Conservation (phyloP, 2,888 invertebrate species). For the Parthenolecanium corni region DNA sequence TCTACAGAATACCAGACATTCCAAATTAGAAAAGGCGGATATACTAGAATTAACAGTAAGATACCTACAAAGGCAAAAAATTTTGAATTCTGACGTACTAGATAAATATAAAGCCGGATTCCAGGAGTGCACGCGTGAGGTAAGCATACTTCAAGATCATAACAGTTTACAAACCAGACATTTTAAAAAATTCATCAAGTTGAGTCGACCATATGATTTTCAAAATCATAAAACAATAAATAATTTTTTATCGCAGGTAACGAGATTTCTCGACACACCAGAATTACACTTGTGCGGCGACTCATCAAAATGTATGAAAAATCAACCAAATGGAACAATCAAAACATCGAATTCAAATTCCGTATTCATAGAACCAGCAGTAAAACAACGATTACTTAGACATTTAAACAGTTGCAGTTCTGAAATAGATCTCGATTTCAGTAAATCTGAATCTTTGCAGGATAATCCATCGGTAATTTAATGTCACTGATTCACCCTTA, state of each 20-base stretch:
- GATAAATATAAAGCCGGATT: constrained; percentile 56
- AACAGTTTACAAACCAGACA: too few relatives aligned
- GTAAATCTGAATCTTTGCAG: constrained; percentile 33
- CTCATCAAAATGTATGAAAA: constrained; percentile 11
- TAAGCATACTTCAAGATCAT: constrained; percentile 36
- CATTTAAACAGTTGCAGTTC: constrained; percentile 51
- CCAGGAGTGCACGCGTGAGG: constrained; percentile 54
- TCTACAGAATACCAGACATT: constrained; percentile 55
- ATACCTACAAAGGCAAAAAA: constrained; percentile 63
- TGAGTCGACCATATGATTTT: too few relatives aligned
- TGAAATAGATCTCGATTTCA: constrained; percentile 49
- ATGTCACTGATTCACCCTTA: too few relatives aligned
- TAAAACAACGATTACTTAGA: constrained; percentile 47
- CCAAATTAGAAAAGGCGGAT: constrained; percentile 75
- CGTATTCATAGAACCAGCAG: constrained; percentile 43
- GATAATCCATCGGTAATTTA: constrained; percentile 12
- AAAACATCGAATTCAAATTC: constrained; percentile 23
- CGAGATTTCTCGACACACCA: constrained; percentile 49
- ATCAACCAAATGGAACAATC: constrained; percentile 28
- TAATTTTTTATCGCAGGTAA: constrained; percentile 38
- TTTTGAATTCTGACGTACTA: constrained; percentile 46
- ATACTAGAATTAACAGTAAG: constrained; percentile 72
- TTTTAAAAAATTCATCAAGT: background rate
- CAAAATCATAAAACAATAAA: too few relatives aligned
- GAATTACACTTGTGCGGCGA: constrained; percentile 45